Percentiles rank a stretch among this genome's conserved stretches.
Conservation (phyloP, 2,888 invertebrate genomes). For the Drosophila ustulata region DNA sequence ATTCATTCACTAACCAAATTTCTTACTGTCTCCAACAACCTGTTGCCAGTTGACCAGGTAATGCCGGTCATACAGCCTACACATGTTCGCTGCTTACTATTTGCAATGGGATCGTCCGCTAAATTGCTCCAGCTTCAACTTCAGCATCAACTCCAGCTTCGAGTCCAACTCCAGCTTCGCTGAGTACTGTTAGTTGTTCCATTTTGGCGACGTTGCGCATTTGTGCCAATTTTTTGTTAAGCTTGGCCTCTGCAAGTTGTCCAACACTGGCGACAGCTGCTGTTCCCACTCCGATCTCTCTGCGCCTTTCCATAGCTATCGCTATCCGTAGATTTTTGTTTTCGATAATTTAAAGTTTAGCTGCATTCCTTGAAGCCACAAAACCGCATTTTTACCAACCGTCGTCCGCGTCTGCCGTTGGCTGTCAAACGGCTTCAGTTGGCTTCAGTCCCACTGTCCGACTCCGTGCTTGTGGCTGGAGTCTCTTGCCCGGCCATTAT, state of each 20-base stretch:
- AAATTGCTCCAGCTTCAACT: constrained; percentile 44
- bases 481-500: constrained; percentile 30
- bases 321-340: constrained; percentile 60
- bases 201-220: constrained; percentile 66
- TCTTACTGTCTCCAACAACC: constrained; percentile 34
- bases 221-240: constrained; percentile 75
- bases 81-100: constrained; percentile 42
- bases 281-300: not conserved
- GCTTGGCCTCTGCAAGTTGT: constrained; percentile 24
- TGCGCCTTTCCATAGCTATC: constrained; percentile 14
- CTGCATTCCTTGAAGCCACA: constrained; percentile 70
- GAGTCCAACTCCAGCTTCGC: constrained; percentile 23
- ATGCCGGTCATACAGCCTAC: constrained; percentile 52
- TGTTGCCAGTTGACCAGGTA: constrained; percentile 37
- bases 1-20: constrained; percentile 44
- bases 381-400: constrained; percentile 67
- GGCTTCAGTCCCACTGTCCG: constrained; percentile 20
- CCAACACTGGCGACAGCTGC: constrained; percentile 35
- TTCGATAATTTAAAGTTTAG: constrained; percentile 67
- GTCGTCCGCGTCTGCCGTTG: constrained; percentile 17
- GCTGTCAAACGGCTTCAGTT: constrained; percentile 48
- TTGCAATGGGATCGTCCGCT: constrained; percentile 57
- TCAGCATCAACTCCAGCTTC: constrained; percentile 10
- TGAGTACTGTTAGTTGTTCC: constrained; percentile 75
- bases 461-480: not conserved